Evolutionary conservation across 2,113 vertebrate genomes (phyloP), one percentile per base, ranked within the genome.

Genomic region (Nothobranchius kuhntae): DNA sequence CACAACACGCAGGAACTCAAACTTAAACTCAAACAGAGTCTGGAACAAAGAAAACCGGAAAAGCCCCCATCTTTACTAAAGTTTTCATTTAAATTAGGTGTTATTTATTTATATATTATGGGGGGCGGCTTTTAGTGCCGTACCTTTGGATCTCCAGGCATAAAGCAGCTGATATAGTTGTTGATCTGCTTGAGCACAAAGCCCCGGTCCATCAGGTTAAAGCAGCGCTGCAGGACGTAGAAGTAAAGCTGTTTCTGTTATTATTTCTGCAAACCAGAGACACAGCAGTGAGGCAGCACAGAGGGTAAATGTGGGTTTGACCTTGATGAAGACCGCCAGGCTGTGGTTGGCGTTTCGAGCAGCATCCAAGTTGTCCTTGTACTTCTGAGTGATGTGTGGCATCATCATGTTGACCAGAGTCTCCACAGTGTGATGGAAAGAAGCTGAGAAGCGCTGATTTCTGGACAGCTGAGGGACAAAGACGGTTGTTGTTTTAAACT

Each of bases 171-270:
- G 82, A 95, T 95, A 76, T 99, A 99, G 91, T 96, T 96, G 93
- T 99, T 99, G 90, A 99, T 99, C 86, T 98, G 97, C 80, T 98
- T 99, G 91, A 99, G 98, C 78, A 95, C 87, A 63, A 99, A 99
- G 75, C 97, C 97, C 89, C 98, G 91, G 76, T 99, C 98, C 98
- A 99, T 99, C 72, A 99, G 94, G 73, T 97, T 98, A 84, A 99
- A 98, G 89, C 96, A 98, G 56, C 95, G 94, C 97, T 99, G 86
- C 3, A 73, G 78, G 81, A 75, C 55, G 11, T 40, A 64, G n/a
- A 53, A 14, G 60, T 30, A 57, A 57, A 65, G 2, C 7, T 13
- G 21, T 0, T 44, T 30, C 6, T 9, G 7, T 46, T 17, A 15
- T 60, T 15, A 72, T 40, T 54, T 38, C 0, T 21, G 10, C 45